Evolutionary conservation across 2,797 vertebrate species (phyloP), one percentile per base, ranked within the genome.

Genomic region (Gallinago solitaria): DNA sequence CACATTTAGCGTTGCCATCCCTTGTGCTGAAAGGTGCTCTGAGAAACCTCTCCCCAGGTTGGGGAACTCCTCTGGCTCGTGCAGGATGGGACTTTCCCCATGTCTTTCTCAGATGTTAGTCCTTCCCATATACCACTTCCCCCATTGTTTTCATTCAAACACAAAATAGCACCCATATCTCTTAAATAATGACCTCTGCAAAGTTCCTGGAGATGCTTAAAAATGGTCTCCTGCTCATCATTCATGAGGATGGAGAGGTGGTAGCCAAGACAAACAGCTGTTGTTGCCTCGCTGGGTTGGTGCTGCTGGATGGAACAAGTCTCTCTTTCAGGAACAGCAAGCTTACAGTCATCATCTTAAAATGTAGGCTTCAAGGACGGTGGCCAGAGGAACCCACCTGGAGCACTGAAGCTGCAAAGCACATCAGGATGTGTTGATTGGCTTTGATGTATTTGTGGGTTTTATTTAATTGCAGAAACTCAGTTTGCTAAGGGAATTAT

Each of bases 401-500:
- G 50, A 92, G 39, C 51, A 74, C 45, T 6, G 7, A 74, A 94
- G 60, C 65, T 87, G 73, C 25, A 70, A 87, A 79, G 33, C 48
- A 37, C 18, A 30, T 87, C 68, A 90, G 68, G 80, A 91, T 94
- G 91, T 83, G 24, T 80, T 93, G 79, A 54, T 50, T 93, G 63
- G 60, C 70, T 87, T 91, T 64, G 80, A 83, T 90, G 51, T 45
- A 60, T 91, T 60, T 84, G 65, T 0, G 1, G 63, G 53, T 64
- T 91, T 89, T 74, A 69, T 91, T 96, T 74, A 95, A 63, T 56
- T 70, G 60, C 77, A 64, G 83, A 77, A 93, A 84, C 43, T 81
- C 73, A 37, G 10, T 83, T 95, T 79, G 47, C 85, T 96, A 96
- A 65, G 56, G 68, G 69, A 70, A 73, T 90, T 60, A 81, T 7